These are phyloP conservation scores for Eilema depressum DNA, from an alignment of 2,888 invertebrate genomes.

Conservation along the genomic window DNA sequence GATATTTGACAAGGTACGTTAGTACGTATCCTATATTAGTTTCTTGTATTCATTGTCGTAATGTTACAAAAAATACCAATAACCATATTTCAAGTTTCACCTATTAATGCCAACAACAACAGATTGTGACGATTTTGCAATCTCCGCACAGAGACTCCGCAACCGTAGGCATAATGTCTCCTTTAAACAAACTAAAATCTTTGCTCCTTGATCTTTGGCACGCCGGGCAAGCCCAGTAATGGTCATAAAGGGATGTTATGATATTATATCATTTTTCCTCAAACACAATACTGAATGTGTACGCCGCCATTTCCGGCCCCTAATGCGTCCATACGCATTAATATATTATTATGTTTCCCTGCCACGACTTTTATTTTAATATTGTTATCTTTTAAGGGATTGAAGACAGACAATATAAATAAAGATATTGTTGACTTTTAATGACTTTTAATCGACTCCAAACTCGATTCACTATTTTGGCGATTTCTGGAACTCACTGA, in stretches of 20 bases:
- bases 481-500: too few species aligned
- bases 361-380: slow-evolving; percentile 59
- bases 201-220: slow-evolving; percentile 56
- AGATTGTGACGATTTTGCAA: too few species aligned
- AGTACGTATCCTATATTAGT: too few species aligned
- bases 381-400: slow-evolving; percentile 42
- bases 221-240: slow-evolving; percentile 78
- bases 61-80: too few species aligned
- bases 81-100: too few species aligned
- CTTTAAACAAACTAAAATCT: background rate
- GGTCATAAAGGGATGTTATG: slow-evolving; percentile 84
- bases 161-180: slow-evolving; percentile 33
- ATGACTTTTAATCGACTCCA: background rate
- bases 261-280: slow-evolving; percentile 85
- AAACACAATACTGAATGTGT: slow-evolving; percentile 75
- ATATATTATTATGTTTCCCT: slow-evolving; percentile 60
- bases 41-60: too few species aligned
- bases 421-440: background rate
- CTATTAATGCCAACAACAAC: background rate
- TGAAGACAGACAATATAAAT: slow-evolving; percentile 24
- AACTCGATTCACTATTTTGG: background rate
- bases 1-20: too few species aligned
- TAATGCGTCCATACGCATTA: slow-evolving; percentile 78
- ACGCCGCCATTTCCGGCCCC: slow-evolving; percentile 78
- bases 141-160: slow-evolving; percentile 24